Evolutionary conservation across 2,113 vertebrate species (phyloP).

Genomic region (Menidia beryllina): DNA sequence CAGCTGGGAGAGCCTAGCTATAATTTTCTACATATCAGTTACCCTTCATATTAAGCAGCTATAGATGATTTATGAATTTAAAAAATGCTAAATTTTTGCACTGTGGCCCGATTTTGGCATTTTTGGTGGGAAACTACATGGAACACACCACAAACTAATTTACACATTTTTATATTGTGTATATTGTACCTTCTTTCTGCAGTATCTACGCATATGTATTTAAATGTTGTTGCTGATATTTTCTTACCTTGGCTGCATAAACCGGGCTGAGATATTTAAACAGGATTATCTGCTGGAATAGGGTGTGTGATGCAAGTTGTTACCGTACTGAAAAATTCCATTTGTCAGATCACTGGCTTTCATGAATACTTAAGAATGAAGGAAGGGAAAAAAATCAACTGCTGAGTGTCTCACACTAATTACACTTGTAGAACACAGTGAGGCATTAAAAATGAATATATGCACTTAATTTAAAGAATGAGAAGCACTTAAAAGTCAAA

Average conservation of each 20-base stretch:
- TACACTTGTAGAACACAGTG: constrained; percentile 82
- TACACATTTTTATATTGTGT: constrained; percentile 33
- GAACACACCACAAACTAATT: background rate
- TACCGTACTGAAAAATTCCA: constrained; percentile 84
- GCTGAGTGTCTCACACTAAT: constrained; percentile 83
- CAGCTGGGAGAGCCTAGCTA: too few species aligned
- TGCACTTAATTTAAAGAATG: constrained; percentile 73
- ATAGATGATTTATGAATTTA: too few species aligned
- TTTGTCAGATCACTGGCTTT: constrained; percentile 87
- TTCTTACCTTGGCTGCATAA: constrained; percentile 72
- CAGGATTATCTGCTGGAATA: constrained; percentile 82
- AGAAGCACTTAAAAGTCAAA: constrained; percentile 44
- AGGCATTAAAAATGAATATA: constrained; percentile 73
- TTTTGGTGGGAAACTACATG: background rate
- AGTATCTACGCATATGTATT: constrained; percentile 23
- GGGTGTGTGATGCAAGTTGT: constrained; percentile 81
- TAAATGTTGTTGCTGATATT: constrained; percentile 56
- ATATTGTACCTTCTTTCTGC: constrained; percentile 7
- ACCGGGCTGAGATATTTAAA: constrained; percentile 79
- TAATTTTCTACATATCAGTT: too few species aligned
- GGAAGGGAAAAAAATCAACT: constrained; percentile 60
- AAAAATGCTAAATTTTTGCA: too few species aligned
- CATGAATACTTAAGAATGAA: constrained; percentile 85
- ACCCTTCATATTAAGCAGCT: too few species aligned
- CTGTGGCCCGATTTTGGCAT: too few species aligned